A percentile compares a stretch with the other conserved stretches of the same genome.
These are phyloP conservation scores for Condylostylus longicornis DNA, from an alignment of 1,140 invertebrate species.

Conservation along the genomic window DNA sequence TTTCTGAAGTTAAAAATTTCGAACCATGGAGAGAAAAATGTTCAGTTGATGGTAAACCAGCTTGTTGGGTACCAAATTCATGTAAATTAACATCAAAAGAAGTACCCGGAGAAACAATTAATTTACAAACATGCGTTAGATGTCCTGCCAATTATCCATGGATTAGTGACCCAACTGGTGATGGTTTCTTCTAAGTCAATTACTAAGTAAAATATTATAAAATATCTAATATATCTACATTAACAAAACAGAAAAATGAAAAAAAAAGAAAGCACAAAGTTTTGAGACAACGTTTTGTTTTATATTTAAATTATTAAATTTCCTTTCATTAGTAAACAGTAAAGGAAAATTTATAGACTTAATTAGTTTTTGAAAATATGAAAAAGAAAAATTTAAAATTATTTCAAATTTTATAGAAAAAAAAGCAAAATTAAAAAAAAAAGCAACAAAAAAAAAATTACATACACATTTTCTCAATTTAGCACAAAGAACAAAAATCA, in stretches of 20 bases:
- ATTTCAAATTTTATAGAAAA: too few species aligned
- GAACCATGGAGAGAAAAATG: slow-evolving; percentile 91
- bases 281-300: too few species aligned
- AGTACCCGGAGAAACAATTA: slow-evolving; percentile 81
- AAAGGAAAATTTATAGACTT: too few species aligned
- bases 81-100: slow-evolving; percentile 85
- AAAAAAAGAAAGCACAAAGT: neutral
- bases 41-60: slow-evolving; percentile 56
- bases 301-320: neutral
- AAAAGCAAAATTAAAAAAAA: too few species aligned
- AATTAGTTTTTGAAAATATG: too few species aligned
- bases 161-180: slow-evolving; percentile 83
- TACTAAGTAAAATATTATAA: neutral
- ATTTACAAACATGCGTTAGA: slow-evolving; percentile 80
- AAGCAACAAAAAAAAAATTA: too few species aligned
- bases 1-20: slow-evolving; percentile 75
- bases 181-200: slow-evolving; percentile 68
- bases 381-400: too few species aligned
- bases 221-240: neutral
- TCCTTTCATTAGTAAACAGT: too few species aligned
- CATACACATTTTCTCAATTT: too few species aligned
- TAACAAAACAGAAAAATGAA: neutral
- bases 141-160: slow-evolving; percentile 91
- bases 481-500: too few species aligned
- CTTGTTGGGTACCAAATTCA: slow-evolving; percentile 75